Evolutionary conservation across 2,113 vertebrate species (phyloP).

Genomic region (Zingel zingel): DNA sequence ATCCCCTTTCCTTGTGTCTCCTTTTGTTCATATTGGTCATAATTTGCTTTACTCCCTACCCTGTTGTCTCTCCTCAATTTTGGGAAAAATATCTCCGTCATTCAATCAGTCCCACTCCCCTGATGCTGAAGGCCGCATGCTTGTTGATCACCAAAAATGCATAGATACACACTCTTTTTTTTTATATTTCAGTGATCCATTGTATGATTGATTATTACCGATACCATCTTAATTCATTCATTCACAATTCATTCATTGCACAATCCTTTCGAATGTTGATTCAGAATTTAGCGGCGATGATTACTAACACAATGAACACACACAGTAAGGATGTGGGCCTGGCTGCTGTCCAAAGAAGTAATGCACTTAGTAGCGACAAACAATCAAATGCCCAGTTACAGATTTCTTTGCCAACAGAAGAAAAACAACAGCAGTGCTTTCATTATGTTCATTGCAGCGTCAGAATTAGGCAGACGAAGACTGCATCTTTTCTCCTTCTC

Average conservation of each 20-base stretch:
- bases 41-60: background rate
- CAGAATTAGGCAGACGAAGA: slow-evolving; percentile 57
- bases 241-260: background rate
- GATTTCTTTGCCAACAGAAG: slow-evolving; percentile 13
- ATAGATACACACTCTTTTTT: background rate
- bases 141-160: background rate
- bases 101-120: background rate
- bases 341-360: slow-evolving; percentile 12
- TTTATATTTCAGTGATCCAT: background rate
- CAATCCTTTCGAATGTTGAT: slow-evolving; percentile 12
- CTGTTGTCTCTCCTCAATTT: background rate
- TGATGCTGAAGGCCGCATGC: background rate
- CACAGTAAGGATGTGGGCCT: background rate
- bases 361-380: slow-evolving; percentile 17
- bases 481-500: slow-evolving; percentile 33
- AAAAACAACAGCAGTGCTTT: slow-evolving; percentile 47
- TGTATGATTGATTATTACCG: background rate
- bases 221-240: background rate
- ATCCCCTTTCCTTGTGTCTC: background rate
- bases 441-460: slow-evolving; percentile 43
- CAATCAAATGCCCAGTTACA: slow-evolving; percentile 37
- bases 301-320: background rate
- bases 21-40: slow-evolving; percentile 16
- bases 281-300: slow-evolving; percentile 4
- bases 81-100: background rate